Percentiles rank a stretch among this genome's conserved stretches.
Evolutionary conservation across 1,140 invertebrate genomes (phyloP).

Genomic region (Macrotrachela quadricornifera): DNA sequence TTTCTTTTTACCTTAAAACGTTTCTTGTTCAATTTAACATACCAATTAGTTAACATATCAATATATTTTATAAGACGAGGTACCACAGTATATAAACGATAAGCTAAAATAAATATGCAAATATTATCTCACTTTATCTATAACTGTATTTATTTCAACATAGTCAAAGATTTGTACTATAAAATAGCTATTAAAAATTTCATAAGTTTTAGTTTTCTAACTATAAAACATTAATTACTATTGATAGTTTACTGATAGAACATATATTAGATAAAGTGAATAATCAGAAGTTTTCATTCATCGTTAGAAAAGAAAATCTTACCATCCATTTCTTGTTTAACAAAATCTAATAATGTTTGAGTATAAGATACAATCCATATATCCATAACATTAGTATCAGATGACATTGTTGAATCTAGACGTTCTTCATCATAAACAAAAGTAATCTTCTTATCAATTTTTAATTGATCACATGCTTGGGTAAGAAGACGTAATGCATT

Average conservation of each 20-base stretch:
- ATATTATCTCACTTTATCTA: no score
- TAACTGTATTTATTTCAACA: no score
- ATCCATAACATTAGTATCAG: constrained; percentile 68
- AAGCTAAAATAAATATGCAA: constrained; percentile 36
- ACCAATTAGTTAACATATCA: constrained; percentile 94
- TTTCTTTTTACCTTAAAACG: constrained; percentile 64
- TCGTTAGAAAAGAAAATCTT: not conserved
- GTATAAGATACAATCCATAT: constrained; percentile 89
- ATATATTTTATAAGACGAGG: constrained; percentile 81
- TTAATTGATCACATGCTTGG: constrained; percentile 67
- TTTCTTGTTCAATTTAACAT: constrained; percentile 82
- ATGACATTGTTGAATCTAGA: constrained; percentile 33
- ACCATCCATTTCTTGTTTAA: constrained; percentile 66
- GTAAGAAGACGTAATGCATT: constrained; percentile 88
- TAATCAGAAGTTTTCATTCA: not conserved
- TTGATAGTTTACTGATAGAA: no score
- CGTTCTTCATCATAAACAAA: constrained; percentile 2
- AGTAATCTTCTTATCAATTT: constrained; percentile 35
- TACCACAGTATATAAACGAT: constrained; percentile 80
- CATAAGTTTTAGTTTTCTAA: no score
- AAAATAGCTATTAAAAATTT: no score
- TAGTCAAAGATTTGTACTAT: no score
- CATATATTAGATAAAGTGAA: no score
- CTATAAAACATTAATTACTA: no score
- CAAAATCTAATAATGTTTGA: constrained; percentile 66